Base-by-base conservation (phyloP, 2,113 vertebrate species). In the Dicentrarchus labrax region DNA sequence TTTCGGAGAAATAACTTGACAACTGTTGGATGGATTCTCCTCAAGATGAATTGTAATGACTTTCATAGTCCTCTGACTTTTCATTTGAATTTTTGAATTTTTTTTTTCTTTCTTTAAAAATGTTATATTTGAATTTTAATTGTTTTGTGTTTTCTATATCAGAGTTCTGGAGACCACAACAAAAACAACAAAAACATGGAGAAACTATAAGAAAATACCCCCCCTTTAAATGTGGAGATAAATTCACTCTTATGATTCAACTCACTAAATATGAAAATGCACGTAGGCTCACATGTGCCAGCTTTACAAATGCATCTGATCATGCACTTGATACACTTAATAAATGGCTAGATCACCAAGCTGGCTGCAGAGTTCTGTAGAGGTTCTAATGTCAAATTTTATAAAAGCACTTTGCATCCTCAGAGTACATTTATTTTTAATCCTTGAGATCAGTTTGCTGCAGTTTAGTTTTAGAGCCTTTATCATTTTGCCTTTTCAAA, bases 191-290 rank as follows among this genome's bases (percentile, higher is more conserved):
- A 43, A 15, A 56, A n/a, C 7, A 4, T 24, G 9, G 5, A 24
- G 16, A 51, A 70, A 36, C 5, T 48, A 13, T 2, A 54, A n/a
- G 30, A 30, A 15, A 62, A 70, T 76, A 15, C 15, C 69, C 72
- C 83, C 0, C 61, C 72, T 81, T 69, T 24, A 88, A 83, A 72
- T 19, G 41, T 21, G 24, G 68, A 66, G 21, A 62, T 73, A 47
- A 70, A 83, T 76, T 64, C 66, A 54, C 59, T 48, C 12, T 36
- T 5, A 21, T 21, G 79, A 83, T 81, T 83, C 50, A 78, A 64
- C 68, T 77, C 22, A 54, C 38, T 68, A 38, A 73, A 61, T 60
- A 81, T 68, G 13, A 82, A 68, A 41, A 65, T 60, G 22, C 54
- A 45, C 21, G 41, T 67, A 0, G 2, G 53, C 47, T 70, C 36